Evolutionary conservation across 1,140 invertebrate species (phyloP), one percentile per base, ranked within the genome.

Genomic region (Brachionus rubens): DNA sequence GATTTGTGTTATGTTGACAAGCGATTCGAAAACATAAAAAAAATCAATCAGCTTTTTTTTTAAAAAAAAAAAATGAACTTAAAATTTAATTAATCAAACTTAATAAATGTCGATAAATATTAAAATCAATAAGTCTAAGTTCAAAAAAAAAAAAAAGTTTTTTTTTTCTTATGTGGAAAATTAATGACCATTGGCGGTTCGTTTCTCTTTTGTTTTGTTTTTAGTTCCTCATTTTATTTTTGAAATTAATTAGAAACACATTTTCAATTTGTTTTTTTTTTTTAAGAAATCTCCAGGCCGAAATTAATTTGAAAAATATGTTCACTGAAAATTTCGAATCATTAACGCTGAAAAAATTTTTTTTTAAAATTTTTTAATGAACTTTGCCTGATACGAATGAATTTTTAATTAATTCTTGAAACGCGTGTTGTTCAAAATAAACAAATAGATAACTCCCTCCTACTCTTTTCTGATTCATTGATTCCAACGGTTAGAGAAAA

Each of bases 221-320:
- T n/a, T n/a, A n/a, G n/a, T n/a, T n/a, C n/a, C n/a, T n/a, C n/a
- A n/a, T n/a, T 36, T 59, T 33, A 36, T 59, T 59, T 33, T 59
- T 59, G 19, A 59, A 59, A 59, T 59, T 59, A 59, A 59, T 65
- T 65, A 65, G 12, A 41, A 65, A 65, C 36, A 65, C 21, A 65
- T 43, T 65, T 36, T 19, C 19, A 6, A 14, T 21, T 19, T 43
- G n/a, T n/a, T n/a, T n/a, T n/a, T n/a, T n/a, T n/a, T n/a, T n/a
- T n/a, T n/a, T 43, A 24, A 41, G 43, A 43, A 43, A 36, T 36
- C 33, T 36, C 9, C 33, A 36, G 33, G 33, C 33, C 59, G 21
- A 65, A 65, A 65, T 65, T 65, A 65, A 65, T 65, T 43, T 41
- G 33, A 65, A 65, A 65, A 65, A 65, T 65, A 28, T 65, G 59